These are phyloP conservation scores for Thymelicus sylvestris DNA, from an alignment of 2,888 invertebrate species.

Conservation along the genomic window DNA sequence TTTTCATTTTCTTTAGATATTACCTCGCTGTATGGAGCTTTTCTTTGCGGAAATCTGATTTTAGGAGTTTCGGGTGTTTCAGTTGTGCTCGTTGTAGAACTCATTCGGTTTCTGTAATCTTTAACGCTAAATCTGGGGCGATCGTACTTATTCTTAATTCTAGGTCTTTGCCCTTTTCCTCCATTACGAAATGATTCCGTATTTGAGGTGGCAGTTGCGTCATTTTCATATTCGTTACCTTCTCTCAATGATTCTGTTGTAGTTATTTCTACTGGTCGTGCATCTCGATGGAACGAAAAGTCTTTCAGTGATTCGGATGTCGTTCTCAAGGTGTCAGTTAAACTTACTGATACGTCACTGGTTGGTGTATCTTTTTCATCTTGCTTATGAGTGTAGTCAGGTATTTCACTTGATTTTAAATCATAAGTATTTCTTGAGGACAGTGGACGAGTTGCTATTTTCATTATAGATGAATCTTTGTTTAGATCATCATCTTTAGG, in stretches of 20 bases:
- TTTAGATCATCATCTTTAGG: constrained; percentile 58
- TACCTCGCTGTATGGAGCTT: constrained; percentile 69
- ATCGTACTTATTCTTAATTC: constrained; percentile 83
- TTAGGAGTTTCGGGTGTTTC: constrained; percentile 72
- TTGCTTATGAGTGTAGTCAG: constrained; percentile 79
- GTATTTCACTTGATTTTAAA: constrained; percentile 61
- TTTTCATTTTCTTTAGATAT: constrained; percentile 63
- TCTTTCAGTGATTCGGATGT: constrained; percentile 59
- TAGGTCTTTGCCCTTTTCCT: constrained; percentile 63
- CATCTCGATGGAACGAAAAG: constrained; percentile 77
- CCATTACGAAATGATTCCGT: constrained; percentile 59
- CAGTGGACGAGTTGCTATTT: constrained; percentile 73
- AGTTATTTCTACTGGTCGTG: constrained; percentile 72
- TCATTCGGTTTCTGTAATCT: constrained; percentile 88
- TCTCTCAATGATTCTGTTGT: constrained; percentile 60
- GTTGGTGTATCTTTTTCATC: constrained; percentile 83
- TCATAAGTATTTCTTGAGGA: constrained; percentile 60
- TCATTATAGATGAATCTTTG: constrained; percentile 80
- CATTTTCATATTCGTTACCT: constrained; percentile 49
- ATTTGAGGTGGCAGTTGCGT: constrained; percentile 60
- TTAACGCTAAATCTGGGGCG: constrained; percentile 91
- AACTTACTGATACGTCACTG: constrained; percentile 74
- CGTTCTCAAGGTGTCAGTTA: constrained; percentile 63
- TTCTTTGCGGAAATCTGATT: constrained; percentile 78
- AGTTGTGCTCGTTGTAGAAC: constrained; percentile 80